phyloP scores from a whole-genome alignment of 2,113 vertebrate species.

The Podilymbus podiceps region DNA sequence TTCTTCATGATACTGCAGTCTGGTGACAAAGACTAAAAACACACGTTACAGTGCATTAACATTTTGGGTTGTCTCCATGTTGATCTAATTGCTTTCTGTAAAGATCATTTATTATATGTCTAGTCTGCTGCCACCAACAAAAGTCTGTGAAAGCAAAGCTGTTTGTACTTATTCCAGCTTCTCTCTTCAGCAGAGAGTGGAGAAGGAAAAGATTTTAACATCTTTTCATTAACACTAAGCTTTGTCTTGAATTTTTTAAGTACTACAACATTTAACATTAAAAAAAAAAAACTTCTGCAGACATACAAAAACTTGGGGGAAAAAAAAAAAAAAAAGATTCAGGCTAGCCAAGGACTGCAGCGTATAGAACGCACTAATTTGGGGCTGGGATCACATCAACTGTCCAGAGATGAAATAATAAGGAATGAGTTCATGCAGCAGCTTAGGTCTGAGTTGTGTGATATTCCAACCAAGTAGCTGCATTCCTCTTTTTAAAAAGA shows the following conservation, averaged over 20 bases:
- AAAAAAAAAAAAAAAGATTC: background rate
- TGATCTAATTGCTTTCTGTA: background rate
- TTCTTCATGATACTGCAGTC: background rate
- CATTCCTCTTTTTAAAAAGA: background rate
- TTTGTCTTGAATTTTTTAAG: background rate
- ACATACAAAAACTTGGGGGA: background rate
- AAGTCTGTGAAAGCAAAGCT: background rate
- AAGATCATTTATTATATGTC: background rate
- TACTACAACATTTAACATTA: background rate
- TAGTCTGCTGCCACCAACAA: background rate
- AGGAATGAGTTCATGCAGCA: background rate
- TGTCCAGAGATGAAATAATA: conserved; percentile 1
- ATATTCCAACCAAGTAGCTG: background rate
- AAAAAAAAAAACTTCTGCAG: background rate
- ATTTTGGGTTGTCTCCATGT: background rate
- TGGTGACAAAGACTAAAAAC: conserved; percentile 16
- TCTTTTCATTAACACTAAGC: background rate
- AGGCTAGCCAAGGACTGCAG: background rate
- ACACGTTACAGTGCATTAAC: background rate
- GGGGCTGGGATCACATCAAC: background rate
- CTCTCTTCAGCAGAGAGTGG: background rate
- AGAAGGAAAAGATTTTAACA: background rate
- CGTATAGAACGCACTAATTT: background rate
- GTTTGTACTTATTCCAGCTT: background rate
- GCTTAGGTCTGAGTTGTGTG: background rate